Evolutionary conservation across 2,888 invertebrate genomes (phyloP).

Genomic region (Chymomyza caudatula): DNA sequence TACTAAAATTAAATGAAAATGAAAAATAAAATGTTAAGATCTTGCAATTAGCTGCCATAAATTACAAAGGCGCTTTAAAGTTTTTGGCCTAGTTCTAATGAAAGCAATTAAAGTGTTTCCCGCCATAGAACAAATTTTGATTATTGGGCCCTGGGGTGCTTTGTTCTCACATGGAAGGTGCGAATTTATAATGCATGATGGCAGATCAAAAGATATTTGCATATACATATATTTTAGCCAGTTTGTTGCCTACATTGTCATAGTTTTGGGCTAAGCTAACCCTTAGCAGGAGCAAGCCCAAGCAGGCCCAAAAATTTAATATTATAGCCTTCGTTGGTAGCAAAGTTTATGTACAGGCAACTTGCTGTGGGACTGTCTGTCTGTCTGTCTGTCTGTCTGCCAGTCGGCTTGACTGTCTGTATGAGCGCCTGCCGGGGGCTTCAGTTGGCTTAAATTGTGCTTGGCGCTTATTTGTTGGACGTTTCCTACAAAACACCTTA

Average conservation of each 20-base stretch:
- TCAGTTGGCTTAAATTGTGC: constrained; percentile 35
- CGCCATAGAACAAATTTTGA: constrained; percentile 16
- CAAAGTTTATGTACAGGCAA: neutral
- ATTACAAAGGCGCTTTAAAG: constrained; percentile 6
- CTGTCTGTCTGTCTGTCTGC: neutral
- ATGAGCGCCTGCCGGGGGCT: constrained; percentile 13
- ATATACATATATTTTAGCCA: constrained; percentile 28
- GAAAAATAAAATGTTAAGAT: neutral
- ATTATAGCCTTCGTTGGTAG: neutral
- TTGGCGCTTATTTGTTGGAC: constrained; percentile 60
- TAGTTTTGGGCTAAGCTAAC: neutral
- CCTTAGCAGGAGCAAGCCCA: neutral
- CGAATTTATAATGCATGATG: constrained; percentile 54
- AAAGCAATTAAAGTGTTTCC: constrained; percentile 51
- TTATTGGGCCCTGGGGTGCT: neutral
- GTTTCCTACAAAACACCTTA: constrained; percentile 61
- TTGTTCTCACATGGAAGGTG: constrained; percentile 52
- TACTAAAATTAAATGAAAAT: constrained; percentile 25
- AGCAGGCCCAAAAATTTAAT: neutral
- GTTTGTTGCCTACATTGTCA: neutral
- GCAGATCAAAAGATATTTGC: constrained; percentile 68
- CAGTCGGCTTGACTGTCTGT: too few relatives aligned
- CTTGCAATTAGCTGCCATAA: neutral
- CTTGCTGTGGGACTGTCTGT: too few relatives aligned
- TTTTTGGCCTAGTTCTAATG: constrained; percentile 56